Base-by-base conservation (phyloP, 2,888 invertebrate genomes). In the Eupithecia exiguata region DNA sequence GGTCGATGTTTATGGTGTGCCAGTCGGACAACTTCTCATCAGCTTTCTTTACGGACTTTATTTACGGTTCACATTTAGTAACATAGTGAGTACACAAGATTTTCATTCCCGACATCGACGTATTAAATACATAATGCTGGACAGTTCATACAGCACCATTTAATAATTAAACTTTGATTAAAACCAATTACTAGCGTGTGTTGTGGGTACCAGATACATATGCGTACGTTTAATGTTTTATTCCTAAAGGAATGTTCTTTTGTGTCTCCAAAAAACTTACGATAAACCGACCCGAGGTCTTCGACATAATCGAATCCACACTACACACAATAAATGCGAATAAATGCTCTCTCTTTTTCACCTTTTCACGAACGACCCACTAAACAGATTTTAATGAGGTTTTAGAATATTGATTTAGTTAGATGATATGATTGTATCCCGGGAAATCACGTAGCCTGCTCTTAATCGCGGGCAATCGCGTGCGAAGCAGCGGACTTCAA, bases 41-140 rank as follows among this genome's bases (percentile, higher is more conserved):
- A 85, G 84, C 74, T 74, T 84, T 14, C 63, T 86, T 35, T 89
- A 89, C 77, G 77, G 81, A 30, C 68, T 89, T 58, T 91, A 92
- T 75, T 77, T 84, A 73, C 82, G 87, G n/a, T 80, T 89, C 14
- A 90, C 90, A 53, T 40, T 89, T 25, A 53, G 86, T 14, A 90
- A 92, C 77, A 73, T 87, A 88, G 93, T 93, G 21, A 66, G 65
- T 62, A 62, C 35, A n/a, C n/a, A 49, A 49, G n/a, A 49, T 49
- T 49, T 10, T n/a, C 9, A 49, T 49, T 49, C 3, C n/a, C 10
- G n/a, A 49, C 49, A 49, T 49, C n/a, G 43, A 16, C 3, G 12
- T 40, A 12, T 9, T 40, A 14, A 30, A 40, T 40, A 40, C 1
- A 40, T 40, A 40, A 36, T 36, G 0, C 36, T 36, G 49, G n/a